phyloP scores from a whole-genome alignment of 2,888 invertebrate species.

The Nebria brevicollis region DNA sequence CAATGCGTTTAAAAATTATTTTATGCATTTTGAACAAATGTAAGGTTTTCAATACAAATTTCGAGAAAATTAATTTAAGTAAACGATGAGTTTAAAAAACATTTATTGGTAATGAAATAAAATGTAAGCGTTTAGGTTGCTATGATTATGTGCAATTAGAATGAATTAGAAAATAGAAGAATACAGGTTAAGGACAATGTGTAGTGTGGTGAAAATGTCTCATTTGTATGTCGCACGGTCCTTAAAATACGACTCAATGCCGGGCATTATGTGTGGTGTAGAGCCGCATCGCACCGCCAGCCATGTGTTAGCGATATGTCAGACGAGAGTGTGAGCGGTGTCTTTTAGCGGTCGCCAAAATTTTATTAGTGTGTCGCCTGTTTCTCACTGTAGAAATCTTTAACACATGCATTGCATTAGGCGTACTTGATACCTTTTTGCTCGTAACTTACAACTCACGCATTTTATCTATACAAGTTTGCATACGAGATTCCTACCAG shows the following conservation, averaged over 20 bases:
- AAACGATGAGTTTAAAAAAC: too few species aligned
- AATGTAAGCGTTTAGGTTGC: too few species aligned
- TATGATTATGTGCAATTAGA: not conserved
- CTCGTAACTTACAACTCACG: not conserved
- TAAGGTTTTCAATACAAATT: too few species aligned
- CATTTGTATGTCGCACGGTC: not conserved
- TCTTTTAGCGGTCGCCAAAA: conserved; percentile 29
- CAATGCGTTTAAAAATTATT: too few species aligned
- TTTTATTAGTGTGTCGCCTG: conserved; percentile 21
- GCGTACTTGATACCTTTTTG: not conserved
- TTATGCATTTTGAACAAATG: too few species aligned
- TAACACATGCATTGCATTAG: conserved; percentile 15
- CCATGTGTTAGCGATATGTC: conserved; percentile 21
- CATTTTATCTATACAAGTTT: not conserved
- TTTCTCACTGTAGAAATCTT: not conserved
- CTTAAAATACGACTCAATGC: conserved; percentile 19
- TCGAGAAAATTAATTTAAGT: too few species aligned
- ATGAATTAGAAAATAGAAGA: not conserved
- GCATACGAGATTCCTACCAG: not conserved
- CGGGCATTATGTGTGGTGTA: conserved; percentile 4
- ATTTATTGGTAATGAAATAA: too few species aligned
- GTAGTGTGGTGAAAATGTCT: not conserved
- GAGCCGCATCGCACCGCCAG: not conserved
- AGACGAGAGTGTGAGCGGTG: conserved; percentile 12
- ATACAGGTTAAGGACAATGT: not conserved